Conservation (phyloP, 2,797 vertebrate species). For the Sciaenops ocellatus region DNA sequence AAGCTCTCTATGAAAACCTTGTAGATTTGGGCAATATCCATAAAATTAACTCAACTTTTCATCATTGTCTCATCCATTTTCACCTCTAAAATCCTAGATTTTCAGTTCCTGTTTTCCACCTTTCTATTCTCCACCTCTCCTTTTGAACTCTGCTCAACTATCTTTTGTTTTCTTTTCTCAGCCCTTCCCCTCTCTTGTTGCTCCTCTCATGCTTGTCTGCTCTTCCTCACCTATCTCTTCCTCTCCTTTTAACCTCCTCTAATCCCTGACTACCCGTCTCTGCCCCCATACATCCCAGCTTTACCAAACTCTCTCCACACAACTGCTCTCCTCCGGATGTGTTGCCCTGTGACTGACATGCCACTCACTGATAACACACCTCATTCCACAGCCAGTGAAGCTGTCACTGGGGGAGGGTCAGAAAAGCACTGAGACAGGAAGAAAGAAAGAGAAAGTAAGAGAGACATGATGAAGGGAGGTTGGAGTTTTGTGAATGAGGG, state of each 20-base stretch:
- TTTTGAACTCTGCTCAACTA: constrained; percentile 13
- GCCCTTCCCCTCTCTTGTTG: constrained; percentile 32
- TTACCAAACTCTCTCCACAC: constrained; percentile 30
- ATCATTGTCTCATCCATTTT: not conserved
- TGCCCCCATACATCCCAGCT: constrained; percentile 35
- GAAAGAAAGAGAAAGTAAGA: constrained; percentile 14
- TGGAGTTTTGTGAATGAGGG: constrained; percentile 28
- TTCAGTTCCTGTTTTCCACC: not conserved
- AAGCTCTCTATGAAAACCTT: not conserved
- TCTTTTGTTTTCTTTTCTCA: constrained; percentile 41
- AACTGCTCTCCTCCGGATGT: constrained; percentile 43
- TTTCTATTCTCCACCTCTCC: not conserved
- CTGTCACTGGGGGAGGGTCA: constrained; percentile 38
- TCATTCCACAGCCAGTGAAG: constrained; percentile 76
- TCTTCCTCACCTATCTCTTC: constrained; percentile 40
- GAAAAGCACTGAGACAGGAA: constrained; percentile 8
- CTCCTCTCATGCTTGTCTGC: constrained; percentile 40
- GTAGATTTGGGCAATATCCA: not conserved
- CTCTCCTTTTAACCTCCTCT: constrained; percentile 53
- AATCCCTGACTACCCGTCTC: constrained; percentile 43
- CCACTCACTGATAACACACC: constrained; percentile 81
- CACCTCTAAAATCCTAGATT: not conserved
- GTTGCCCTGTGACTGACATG: constrained; percentile 73
- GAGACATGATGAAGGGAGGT: constrained; percentile 17
- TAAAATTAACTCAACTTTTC: not conserved